A percentile compares a stretch with the other conserved stretches of the same genome.
Evolutionary conservation across 2,888 invertebrate genomes (phyloP).

Genomic region (Sthenelais limicola): DNA sequence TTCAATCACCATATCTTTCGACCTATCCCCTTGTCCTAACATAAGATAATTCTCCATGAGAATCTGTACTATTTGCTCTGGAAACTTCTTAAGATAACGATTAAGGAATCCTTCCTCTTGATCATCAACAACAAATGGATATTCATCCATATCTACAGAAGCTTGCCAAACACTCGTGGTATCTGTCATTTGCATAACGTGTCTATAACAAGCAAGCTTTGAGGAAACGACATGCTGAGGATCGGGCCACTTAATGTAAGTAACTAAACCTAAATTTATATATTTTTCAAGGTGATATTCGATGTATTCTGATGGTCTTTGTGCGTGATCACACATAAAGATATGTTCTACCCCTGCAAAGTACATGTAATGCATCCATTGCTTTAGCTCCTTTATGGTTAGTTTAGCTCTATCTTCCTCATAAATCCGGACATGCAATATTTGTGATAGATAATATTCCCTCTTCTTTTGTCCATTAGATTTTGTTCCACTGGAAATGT

Average conservation of each 20-base stretch:
- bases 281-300: slow-evolving; percentile 37
- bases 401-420: slow-evolving; percentile 47
- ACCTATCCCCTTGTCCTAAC: slow-evolving; percentile 49
- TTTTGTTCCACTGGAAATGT: not conserved
- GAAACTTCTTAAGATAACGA: slow-evolving; percentile 20
- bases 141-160: slow-evolving; percentile 51
- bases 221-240: slow-evolving; percentile 33
- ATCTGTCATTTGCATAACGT: slow-evolving; percentile 37
- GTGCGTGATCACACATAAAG: slow-evolving; percentile 50
- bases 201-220: slow-evolving; percentile 47
- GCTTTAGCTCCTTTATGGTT: slow-evolving; percentile 49
- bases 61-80: not conserved
- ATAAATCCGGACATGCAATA: slow-evolving; percentile 43
- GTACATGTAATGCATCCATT: slow-evolving; percentile 51
- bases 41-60: slow-evolving; percentile 49
- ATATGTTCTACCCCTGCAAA: slow-evolving; percentile 50
- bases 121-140: slow-evolving; percentile 45
- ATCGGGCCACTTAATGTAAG: slow-evolving; percentile 37
- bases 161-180: slow-evolving; percentile 45
- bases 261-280: slow-evolving; percentile 41
- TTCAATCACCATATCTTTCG: slow-evolving; percentile 44
- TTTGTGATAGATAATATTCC: slow-evolving; percentile 16
- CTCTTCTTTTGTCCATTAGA: too few relatives aligned
- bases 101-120: slow-evolving; percentile 43
- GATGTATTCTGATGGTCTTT: slow-evolving; percentile 37